Percentiles rank a stretch among this genome's conserved stretches.
These are phyloP conservation scores for Xanthorhoe designata DNA, from an alignment of 2,888 invertebrate species.

Conservation along the genomic window DNA sequence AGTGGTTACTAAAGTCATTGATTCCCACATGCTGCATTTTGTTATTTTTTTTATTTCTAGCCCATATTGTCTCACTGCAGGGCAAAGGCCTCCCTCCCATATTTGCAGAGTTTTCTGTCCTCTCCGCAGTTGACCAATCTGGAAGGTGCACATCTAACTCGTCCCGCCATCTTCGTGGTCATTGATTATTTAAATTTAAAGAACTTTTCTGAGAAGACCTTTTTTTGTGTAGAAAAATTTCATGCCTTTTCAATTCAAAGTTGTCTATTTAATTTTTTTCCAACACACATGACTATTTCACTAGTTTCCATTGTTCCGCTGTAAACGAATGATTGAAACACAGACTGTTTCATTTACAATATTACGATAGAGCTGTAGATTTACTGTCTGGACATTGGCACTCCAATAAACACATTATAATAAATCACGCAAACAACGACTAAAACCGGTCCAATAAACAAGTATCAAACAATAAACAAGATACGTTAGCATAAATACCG, in stretches of 20 bases:
- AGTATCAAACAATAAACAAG: constrained; percentile 48
- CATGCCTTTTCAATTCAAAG: not conserved
- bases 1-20: no score
- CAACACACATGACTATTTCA: not conserved
- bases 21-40: no score
- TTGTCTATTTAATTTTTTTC: not conserved
- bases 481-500: constrained; percentile 48
- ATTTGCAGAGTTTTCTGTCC: no score
- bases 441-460: constrained; percentile 36
- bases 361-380: constrained; percentile 6
- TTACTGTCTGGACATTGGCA: not conserved
- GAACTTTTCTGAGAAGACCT: no score
- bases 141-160: no score
- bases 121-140: no score
- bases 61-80: no score
- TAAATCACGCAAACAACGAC: constrained; percentile 17
- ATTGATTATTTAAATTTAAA: no score
- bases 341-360: not conserved
- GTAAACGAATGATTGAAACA: not conserved
- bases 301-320: not conserved
- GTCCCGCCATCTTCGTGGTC: no score
- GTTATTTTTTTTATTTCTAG: no score
- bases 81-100: no score
- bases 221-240: no score
- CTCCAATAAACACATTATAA: constrained; percentile 14